Evolutionary conservation across 2,888 invertebrate genomes (phyloP), one percentile per base, ranked within the genome.

Genomic region (Tiliacea citrago): DNA sequence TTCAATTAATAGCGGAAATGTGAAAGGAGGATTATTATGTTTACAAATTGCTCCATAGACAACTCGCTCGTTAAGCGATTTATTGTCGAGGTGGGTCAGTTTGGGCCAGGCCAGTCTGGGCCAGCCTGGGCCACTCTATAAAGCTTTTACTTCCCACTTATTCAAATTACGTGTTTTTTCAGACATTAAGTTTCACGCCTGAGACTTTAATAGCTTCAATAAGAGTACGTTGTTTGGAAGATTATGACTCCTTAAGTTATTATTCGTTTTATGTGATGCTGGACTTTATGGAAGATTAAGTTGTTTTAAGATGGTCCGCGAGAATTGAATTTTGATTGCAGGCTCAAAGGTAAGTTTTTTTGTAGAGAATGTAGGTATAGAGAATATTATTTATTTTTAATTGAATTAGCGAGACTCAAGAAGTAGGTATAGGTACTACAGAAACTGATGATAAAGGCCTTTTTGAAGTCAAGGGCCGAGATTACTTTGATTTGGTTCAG

Each of bases 31-130:
- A 90, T 91, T 90, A 91, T 87, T 88, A 82, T 90, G 87, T 88
- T 86, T 88, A 88, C 86, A 88, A 90, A 91, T 91, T 85, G 88
- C 81, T 87, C 86, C 86, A 88, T 86, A 87, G 88, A 86, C 86
- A 79, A 78, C 79, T 75, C 81, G 71, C 75, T 76, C 75, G 57
- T 86, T 86, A 82, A 69, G 73, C 78, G 80, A 89, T 90, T 89
- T 88, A 90, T 86, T 77, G 85, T 63, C 79, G 84, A 88, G 80
- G 77, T 88, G 83, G 85, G 78, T 62, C 79, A 75, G 68, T 82
- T 63, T 53, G 47, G 47, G 76, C 57, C 72, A 76, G 47, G 76
- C 57, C 72, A 76, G 65, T 81, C 49, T 77, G 84, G 83, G 81
- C 57, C 66, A 75, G 68, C 82, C 60, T 39, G 72, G 45, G 81